A percentile compares a stretch with the other conserved stretches of the same genome.
Evolutionary conservation across 30 jellyfish, hydroid and myxozoan genomes (phyloP).

Genomic region (Hydractinia symbiolongicarpus): DNA sequence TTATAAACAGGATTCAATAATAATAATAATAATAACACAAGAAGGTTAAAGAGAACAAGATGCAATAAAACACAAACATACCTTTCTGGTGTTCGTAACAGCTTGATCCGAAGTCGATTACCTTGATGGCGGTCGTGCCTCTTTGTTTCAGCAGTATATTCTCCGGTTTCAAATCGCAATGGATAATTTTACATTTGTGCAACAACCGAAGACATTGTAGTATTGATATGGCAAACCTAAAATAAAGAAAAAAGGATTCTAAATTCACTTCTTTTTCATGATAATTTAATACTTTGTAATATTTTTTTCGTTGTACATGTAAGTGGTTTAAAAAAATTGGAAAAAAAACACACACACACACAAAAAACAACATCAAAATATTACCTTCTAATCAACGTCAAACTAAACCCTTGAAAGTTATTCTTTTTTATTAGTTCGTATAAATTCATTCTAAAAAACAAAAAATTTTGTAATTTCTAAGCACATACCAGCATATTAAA

Average conservation of each 20-base stretch:
- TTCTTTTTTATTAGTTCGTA: constrained; percentile 79
- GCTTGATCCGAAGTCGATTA: constrained; percentile 90
- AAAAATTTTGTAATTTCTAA: too few relatives aligned
- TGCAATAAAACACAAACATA: constrained; percentile 10
- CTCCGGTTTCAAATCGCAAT: constrained; percentile 90
- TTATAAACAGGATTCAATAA: too few relatives aligned
- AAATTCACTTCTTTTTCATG: neutral
- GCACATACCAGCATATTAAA: too few relatives aligned
- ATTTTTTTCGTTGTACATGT: neutral
- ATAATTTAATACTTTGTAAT: neutral
- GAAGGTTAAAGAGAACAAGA: neutral
- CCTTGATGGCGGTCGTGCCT: constrained; percentile 87
- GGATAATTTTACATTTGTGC: constrained; percentile 62
- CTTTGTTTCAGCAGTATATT: constrained; percentile 68
- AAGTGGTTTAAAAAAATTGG: neutral
- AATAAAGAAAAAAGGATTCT: neutral
- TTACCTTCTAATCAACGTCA: constrained; percentile 67
- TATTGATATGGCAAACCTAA: constrained; percentile 74
- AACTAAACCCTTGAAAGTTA: constrained; percentile 84
- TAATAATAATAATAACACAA: neutral
- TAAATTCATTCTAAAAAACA: constrained; percentile 63
- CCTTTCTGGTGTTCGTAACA: constrained; percentile 90
- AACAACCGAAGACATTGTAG: constrained; percentile 80
- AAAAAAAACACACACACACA: neutral
- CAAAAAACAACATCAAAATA: neutral